Percentiles rank a stretch among this genome's conserved stretches.
Conservation (phyloP, 2,797 vertebrate genomes). For the Lutjanus argentimaculatus region DNA sequence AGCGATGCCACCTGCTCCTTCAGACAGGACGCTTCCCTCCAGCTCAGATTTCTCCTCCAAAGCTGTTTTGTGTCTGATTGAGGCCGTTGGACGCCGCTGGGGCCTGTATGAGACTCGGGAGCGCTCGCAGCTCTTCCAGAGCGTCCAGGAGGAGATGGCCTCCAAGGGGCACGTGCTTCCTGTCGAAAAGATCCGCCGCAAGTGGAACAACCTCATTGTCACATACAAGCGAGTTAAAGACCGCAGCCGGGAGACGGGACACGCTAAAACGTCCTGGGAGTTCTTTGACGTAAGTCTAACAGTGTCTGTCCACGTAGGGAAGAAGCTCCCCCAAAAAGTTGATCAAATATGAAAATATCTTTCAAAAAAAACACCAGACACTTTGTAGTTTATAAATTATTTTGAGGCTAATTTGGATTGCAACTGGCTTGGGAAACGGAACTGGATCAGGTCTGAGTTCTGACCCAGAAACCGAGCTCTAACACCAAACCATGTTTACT, state of each 20-base stretch:
- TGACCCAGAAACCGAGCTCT: constrained; percentile 10
- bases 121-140: constrained; percentile 87
- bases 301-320: not conserved
- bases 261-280: constrained; percentile 87
- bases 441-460: constrained; percentile 12
- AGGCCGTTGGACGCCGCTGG: constrained; percentile 85
- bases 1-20: constrained; percentile 56
- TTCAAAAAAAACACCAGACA: not conserved
- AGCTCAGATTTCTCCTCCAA: constrained; percentile 85
- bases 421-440: not conserved
- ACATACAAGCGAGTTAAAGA: constrained; percentile 89
- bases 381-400: not conserved
- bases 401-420: not conserved
- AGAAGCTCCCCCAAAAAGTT: too few relatives aligned
- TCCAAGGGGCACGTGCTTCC: constrained; percentile 83
- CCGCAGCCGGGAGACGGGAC: constrained; percentile 83
- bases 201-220: constrained; percentile 90
- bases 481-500: not conserved
- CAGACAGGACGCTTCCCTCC: constrained; percentile 74
- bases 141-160: constrained; percentile 87
- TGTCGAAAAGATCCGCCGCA: constrained; percentile 86
- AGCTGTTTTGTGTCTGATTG: constrained; percentile 84
- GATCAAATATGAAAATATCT: not conserved
- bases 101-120: constrained; percentile 84
- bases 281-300: constrained; percentile 84